Percentiles rank a stretch among this genome's conserved stretches.
Conservation (phyloP, 2,113 vertebrate species). For the Lophochroa leadbeateri region DNA sequence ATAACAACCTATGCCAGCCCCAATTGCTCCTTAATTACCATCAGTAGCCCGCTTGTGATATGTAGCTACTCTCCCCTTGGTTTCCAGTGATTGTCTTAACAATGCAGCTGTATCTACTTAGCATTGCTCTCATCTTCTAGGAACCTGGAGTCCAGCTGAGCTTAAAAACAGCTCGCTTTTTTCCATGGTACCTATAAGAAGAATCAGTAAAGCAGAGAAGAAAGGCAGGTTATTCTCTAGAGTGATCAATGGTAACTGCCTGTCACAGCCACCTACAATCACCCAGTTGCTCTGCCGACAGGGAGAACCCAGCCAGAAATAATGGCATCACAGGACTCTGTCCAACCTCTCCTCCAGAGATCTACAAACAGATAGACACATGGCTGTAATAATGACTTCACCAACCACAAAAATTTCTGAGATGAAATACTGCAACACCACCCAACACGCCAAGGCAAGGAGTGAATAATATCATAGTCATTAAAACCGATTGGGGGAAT, state of each 20-base stretch:
- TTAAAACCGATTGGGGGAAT: conserved; percentile 24
- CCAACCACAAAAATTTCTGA: conserved; percentile 54
- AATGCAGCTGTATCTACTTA: conserved; percentile 27
- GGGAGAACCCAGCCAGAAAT: not conserved
- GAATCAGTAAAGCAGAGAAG: not conserved
- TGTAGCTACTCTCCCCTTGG: not conserved
- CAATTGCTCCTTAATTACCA: not conserved
- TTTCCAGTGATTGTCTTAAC: not conserved
- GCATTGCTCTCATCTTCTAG: not conserved
- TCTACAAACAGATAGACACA: conserved; percentile 9
- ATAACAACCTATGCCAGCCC: not conserved
- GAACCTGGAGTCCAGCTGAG: conserved; percentile 15
- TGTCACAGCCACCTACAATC: not conserved
- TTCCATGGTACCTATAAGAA: not conserved
- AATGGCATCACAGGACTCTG: not conserved
- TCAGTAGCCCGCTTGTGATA: not conserved
- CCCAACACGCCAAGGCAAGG: conserved; percentile 35
- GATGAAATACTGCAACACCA: conserved; percentile 55
- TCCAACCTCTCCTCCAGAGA: conserved; percentile 29
- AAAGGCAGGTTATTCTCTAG: not conserved
- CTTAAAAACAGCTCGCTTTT: not conserved
- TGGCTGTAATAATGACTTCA: conserved; percentile 62
- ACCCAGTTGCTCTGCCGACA: not conserved
- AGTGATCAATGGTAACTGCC: not conserved
- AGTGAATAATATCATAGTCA: conserved; percentile 32